A percentile compares a stretch with the other conserved stretches of the same genome.
These are phyloP conservation scores for Acromyrmex charruanus DNA, from an alignment of 1,140 invertebrate species.

Conservation along the genomic window DNA sequence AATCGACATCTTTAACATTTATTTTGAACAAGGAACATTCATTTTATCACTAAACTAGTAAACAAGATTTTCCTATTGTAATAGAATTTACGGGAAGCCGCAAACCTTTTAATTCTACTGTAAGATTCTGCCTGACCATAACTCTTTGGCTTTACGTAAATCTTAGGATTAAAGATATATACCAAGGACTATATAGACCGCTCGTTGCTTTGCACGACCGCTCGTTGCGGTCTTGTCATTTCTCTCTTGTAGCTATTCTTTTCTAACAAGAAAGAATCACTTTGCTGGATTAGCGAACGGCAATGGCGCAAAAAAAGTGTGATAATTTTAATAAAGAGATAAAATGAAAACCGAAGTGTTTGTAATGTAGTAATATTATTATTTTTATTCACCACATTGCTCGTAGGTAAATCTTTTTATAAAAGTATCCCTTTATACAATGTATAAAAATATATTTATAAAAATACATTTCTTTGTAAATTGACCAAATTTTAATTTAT, in stretches of 20 bases:
- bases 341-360: not conserved
- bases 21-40: not conserved
- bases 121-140: conserved; percentile 45
- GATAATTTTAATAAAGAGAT: not conserved
- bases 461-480: not conserved
- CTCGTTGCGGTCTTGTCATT: conserved; percentile 51
- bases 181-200: conserved; percentile 27
- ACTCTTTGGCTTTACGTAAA: conserved; percentile 62
- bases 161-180: conserved; percentile 62
- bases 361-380: not conserved
- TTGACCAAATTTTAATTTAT: not conserved
- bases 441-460: not conserved
- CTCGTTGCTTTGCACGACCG: conserved; percentile 37
- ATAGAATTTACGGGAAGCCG: conserved; percentile 29
- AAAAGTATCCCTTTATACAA: not conserved
- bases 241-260: conserved; percentile 38
- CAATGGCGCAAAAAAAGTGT: not conserved
- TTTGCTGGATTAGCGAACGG: conserved; percentile 34
- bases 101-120: conserved; percentile 51
- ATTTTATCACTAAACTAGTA: conserved; percentile 18
- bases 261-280: conserved; percentile 42
- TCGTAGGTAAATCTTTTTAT: not conserved
- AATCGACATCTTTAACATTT: not conserved
- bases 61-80: conserved; percentile 47
- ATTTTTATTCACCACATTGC: not conserved